Evolutionary conservation across 1,140 invertebrate species (phyloP), one percentile per base, ranked within the genome.

Genomic region (Neomicropteryx cornuta): DNA sequence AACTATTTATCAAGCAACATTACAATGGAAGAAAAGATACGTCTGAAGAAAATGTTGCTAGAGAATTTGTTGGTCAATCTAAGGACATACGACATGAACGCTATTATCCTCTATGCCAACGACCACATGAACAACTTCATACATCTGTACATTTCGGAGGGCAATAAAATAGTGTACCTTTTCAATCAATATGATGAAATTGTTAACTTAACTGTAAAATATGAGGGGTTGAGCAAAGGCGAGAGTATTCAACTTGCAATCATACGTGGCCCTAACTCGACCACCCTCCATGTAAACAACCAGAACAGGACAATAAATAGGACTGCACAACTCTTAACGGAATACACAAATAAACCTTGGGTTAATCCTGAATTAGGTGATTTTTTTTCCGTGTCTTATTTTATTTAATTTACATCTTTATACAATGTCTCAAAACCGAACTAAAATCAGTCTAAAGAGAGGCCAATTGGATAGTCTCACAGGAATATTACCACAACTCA

Each of bases 111-210:
- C 1, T 94, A 94, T 51, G 86, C 87, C 4, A 90, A 93, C 55
- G 91, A 95, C 65, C 83, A 93, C 60, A 67, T 91, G 24, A 93
- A 93, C 48, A 96, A 96, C 59, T 95, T 96, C 58, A 79, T 92
- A 27, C 89, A 94, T 58, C 57, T 95, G 5, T 89, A 88, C 58
- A 79, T 94, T 20, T 76, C 79, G 38, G 77, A 83, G 41, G 79
- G 79, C 1, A 77, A 47, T 55, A 66, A 68, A 70, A 74, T 92
- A 4, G 76, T 87, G 1, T 90, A 89, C 51, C 68, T 88, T 2
- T 92, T 88, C 52, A 93, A 93, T 57, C 73, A 81, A 38, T 77
- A 74, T 35, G 76, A 83, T 51, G 77, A 81, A 56, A 86, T 92
- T 34, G 73, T 86, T 31, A 81, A 87, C 51, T 73, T 89, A 34